Evolutionary conservation across 1,140 invertebrate genomes (phyloP), one percentile per base, ranked within the genome.

Genomic region (Atta texana): DNA sequence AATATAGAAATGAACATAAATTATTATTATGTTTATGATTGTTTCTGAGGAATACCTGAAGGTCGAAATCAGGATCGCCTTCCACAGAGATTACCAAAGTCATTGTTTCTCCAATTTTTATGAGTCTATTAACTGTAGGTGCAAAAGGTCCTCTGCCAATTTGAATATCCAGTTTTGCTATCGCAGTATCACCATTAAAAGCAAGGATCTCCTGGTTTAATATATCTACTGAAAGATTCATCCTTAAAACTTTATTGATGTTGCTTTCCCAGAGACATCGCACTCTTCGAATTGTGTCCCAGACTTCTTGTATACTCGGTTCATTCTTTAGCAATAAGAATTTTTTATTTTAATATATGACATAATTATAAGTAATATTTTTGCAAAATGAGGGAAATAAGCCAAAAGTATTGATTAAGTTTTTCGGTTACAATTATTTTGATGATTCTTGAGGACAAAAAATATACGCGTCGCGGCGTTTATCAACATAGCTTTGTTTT

Each of bases 51-150:
- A 6, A n/a, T 92, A 94, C 94, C 91, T 97, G 96, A 49, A 98
- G 96, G 94, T 98, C 97, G 92, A 98, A 98, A 5, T 96, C 97
- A 64, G 97, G 96, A 94, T 97, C 97, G 1, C 97, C 97, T 86
- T 97, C 97, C 1, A 98, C 97, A 0, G 97, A 97, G 3, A 98
- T 97, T 24, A 98, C 98, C n/a, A 98, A 94, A 1, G 98, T 98
- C 96, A 98, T 97, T 0, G 96, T 96, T 93, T 98, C 97, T 69
- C 98, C 98, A 85, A 98, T 98, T 93, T 97, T 97, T 0, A 98
- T 97, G 12, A 98, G 94, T 8, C 98, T 97, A 87, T 97, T 97
- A 0, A 97, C 97, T 59, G 97, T 95, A 18, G 96, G 96, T 1
- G 97, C 97, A 92, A 98, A 97, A 1, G 98, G 97, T 84, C 98